phyloP scores from a whole-genome alignment of 2,797 vertebrate genomes.

The Leptoclinus maculatus region DNA sequence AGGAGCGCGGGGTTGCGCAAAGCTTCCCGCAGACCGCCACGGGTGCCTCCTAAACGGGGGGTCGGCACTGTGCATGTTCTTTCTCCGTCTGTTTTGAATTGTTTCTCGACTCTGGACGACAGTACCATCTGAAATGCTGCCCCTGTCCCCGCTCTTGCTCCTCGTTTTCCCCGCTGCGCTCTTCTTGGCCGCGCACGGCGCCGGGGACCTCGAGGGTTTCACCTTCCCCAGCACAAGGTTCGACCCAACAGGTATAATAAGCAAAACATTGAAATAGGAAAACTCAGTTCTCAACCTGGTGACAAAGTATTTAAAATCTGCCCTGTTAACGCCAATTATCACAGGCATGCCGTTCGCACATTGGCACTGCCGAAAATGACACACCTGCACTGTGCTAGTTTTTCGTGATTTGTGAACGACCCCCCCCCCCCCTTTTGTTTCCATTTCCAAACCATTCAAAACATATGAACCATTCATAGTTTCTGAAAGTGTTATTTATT shows the following conservation, averaged over 20 bases:
- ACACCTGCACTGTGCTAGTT: not conserved
- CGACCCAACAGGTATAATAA: slow-evolving; percentile 66
- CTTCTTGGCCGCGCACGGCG: slow-evolving; percentile 59
- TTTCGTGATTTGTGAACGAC: not conserved
- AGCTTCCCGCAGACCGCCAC: slow-evolving; percentile 43
- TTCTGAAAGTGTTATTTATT: not conserved
- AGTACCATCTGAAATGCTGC: slow-evolving; percentile 61
- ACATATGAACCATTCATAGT: not conserved
- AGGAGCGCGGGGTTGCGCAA: slow-evolving; percentile 71
- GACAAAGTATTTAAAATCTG: not conserved
- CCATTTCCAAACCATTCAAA: not conserved
- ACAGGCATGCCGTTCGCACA: not conserved
- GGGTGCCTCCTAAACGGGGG: slow-evolving; percentile 21
- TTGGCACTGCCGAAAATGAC: not conserved
- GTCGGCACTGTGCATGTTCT: not conserved
- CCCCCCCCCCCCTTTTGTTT: not conserved
- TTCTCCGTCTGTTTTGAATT: slow-evolving; percentile 42
- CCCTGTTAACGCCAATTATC: not conserved
- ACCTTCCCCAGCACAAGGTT: slow-evolving; percentile 43
- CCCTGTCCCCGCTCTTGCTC: slow-evolving; percentile 56
- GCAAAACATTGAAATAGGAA: not conserved
- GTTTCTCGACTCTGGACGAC: slow-evolving; percentile 3
- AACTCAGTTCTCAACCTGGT: not conserved
- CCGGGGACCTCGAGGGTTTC: slow-evolving; percentile 65
- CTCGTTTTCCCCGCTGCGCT: slow-evolving; percentile 72